These are phyloP conservation scores for Periphyllus acericola DNA, from an alignment of 2,888 invertebrate genomes.

Conservation along the genomic window DNA sequence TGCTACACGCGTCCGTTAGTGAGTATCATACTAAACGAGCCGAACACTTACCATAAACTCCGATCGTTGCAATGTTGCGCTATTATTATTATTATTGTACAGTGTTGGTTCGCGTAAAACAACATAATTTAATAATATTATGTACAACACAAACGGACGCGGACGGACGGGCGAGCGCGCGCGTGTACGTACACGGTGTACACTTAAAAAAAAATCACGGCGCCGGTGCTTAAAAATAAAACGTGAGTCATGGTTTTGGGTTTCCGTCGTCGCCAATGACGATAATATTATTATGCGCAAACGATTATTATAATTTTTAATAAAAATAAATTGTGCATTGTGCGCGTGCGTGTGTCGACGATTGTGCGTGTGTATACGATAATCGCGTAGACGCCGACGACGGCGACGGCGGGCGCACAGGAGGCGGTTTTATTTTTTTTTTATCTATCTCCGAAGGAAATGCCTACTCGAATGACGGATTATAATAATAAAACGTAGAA, in stretches of 20 bases:
- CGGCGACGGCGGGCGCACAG: neutral
- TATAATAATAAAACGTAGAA: conserved; percentile 1
- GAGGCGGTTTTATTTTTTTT: neutral
- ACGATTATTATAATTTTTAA: conserved; percentile 6
- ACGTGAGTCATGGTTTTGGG: conserved; percentile 49
- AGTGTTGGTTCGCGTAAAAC: neutral
- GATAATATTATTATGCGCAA: conserved; percentile 4
- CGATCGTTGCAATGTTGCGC: neutral
- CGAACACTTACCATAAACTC: neutral
- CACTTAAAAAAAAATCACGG: conserved; percentile 6
- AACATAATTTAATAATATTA: neutral
- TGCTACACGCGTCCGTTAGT: neutral
- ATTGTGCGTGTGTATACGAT: too few relatives aligned
- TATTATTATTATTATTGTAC: neutral
- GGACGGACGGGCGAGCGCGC: neutral
- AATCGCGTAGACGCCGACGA: conserved; percentile 15
- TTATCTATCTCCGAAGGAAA: conserved; percentile 50
- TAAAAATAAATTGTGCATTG: too few relatives aligned
- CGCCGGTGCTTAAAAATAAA: conserved; percentile 36
- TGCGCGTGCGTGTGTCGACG: too few relatives aligned
- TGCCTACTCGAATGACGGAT: conserved; percentile 56
- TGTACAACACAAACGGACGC: neutral
- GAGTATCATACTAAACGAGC: neutral
- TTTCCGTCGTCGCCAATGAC: conserved; percentile 17
- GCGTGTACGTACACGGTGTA: neutral